These are phyloP conservation scores for Octopus bimaculoides DNA, from an alignment of 1,140 invertebrate genomes.

Conservation along the genomic window DNA sequence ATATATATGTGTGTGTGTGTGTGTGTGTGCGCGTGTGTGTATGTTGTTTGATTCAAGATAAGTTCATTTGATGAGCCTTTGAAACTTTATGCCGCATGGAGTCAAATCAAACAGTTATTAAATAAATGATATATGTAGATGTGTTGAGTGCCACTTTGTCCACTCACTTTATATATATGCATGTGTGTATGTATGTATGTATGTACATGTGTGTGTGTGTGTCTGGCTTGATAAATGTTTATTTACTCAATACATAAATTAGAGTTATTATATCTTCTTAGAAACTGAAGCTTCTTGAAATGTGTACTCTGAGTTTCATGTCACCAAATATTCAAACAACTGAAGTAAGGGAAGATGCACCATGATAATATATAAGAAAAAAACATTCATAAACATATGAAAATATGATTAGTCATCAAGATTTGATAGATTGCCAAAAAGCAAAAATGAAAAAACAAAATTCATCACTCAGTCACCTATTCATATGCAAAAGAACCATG, in stretches of 20 bases:
- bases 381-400: not conserved
- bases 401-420: too few relatives aligned
- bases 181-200: not conserved
- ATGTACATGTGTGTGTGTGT: not conserved
- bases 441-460: too few relatives aligned
- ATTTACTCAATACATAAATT: not conserved
- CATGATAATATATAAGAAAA: not conserved
- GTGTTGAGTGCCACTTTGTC: too few relatives aligned
- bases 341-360: not conserved
- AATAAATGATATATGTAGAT: too few relatives aligned
- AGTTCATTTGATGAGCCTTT: not conserved
- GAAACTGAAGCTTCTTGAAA: not conserved
- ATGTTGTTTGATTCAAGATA: not conserved
- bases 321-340: not conserved
- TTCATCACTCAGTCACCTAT: too few relatives aligned
- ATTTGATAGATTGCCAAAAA: too few relatives aligned
- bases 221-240: not conserved
- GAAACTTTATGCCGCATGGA: not conserved
- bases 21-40: slow-evolving; percentile 10
- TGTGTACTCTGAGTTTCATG: not conserved
- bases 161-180: not conserved
- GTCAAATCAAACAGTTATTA: not conserved
- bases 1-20: not conserved
- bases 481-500: too few relatives aligned
- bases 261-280: not conserved